These are phyloP conservation scores for Arctia plantaginis DNA, from an alignment of 2,888 invertebrate genomes.

Conservation along the genomic window DNA sequence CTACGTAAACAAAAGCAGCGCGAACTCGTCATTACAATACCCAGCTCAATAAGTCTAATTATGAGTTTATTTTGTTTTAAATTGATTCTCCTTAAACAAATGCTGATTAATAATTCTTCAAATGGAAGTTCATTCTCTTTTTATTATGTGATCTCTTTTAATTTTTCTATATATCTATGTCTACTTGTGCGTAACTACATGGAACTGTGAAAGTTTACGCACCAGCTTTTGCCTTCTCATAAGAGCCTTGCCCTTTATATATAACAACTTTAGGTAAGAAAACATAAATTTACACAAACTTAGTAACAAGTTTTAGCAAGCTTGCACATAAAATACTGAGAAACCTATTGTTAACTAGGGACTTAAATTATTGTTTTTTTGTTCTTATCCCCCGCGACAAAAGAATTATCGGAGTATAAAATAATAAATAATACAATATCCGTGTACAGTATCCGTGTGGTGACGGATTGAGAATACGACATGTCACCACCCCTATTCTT, in stretches of 20 bases:
- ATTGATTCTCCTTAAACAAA: background rate
- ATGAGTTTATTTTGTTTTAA: background rate
- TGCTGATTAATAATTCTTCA: background rate
- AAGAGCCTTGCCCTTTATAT: background rate
- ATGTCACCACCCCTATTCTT: too few relatives aligned
- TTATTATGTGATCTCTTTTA: background rate
- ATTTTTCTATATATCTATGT: background rate
- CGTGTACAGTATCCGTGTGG: too few relatives aligned
- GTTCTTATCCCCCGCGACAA: too few relatives aligned
- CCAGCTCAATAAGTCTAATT: background rate
- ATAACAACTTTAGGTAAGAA: background rate
- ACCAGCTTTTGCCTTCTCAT: background rate
- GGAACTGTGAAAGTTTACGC: background rate
- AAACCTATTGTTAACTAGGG: too few relatives aligned
- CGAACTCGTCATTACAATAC: background rate
- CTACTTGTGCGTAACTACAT: background rate
- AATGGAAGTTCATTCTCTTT: background rate
- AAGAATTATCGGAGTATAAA: too few relatives aligned
- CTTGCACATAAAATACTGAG: background rate
- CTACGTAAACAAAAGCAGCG: constrained; percentile 1
- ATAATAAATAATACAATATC: too few relatives aligned
- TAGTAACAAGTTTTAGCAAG: background rate
- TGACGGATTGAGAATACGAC: too few relatives aligned
- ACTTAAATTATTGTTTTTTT: too few relatives aligned
- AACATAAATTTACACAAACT: background rate